phyloP scores from a whole-genome alignment of 2,888 invertebrate genomes.

The Phoenoteleia sp. region DNA sequence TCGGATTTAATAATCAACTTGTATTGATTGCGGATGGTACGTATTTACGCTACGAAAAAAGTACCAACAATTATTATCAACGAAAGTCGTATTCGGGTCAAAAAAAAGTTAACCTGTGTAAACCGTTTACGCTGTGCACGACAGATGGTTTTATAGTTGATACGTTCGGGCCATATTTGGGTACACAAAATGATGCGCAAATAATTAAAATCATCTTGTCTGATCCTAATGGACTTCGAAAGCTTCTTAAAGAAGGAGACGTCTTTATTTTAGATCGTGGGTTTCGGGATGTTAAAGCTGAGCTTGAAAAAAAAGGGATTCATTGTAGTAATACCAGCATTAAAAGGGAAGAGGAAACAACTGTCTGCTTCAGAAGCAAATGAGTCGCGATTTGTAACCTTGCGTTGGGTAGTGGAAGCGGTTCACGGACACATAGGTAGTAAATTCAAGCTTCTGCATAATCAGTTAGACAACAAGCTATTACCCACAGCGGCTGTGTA shows the following conservation, averaged over 20 bases:
- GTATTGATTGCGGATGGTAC: conserved; percentile 32
- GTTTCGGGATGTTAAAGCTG: not conserved
- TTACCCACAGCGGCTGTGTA: conserved; percentile 40
- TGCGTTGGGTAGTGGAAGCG: conserved; percentile 71
- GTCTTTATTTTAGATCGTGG: not conserved
- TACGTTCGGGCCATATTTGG: conserved; percentile 71
- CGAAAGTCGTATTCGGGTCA: conserved; percentile 57
- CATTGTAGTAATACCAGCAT: conserved; percentile 67
- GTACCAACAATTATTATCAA: conserved; percentile 69
- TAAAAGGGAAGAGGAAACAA: conserved; percentile 75
- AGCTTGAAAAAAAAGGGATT: conserved; percentile 69
- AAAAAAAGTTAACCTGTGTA: conserved; percentile 74
- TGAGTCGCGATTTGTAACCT: conserved; percentile 71
- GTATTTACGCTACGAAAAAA: conserved; percentile 55
- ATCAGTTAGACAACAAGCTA: conserved; percentile 24
- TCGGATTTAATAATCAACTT: not conserved
- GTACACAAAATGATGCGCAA: conserved; percentile 75
- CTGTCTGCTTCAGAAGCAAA: conserved; percentile 74
- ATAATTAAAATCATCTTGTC: conserved; percentile 72
- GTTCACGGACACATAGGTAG: conserved; percentile 73
- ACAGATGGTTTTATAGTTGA: conserved; percentile 74
- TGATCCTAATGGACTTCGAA: not conserved
- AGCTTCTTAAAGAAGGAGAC: not conserved
- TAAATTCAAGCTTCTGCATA: conserved; percentile 73
- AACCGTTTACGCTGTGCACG: conserved; percentile 76